Conservation (phyloP, 2,113 vertebrate genomes). For the Heptranchias perlo region DNA sequence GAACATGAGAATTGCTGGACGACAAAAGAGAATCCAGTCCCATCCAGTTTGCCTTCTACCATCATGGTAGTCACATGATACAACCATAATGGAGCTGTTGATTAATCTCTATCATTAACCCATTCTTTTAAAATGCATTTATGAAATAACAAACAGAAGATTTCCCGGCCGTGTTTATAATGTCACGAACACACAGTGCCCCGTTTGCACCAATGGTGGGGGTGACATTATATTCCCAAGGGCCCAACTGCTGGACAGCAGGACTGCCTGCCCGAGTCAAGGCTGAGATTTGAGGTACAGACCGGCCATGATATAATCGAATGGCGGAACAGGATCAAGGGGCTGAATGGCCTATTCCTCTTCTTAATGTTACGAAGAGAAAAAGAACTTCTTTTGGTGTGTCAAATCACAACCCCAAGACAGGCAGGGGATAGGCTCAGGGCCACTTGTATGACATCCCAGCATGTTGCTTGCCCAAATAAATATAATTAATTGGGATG, state of each 20-base stretch:
- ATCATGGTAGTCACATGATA: no score
- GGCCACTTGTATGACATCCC: not conserved
- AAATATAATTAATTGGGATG: not conserved
- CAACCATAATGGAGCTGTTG: no score
- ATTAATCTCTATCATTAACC: no score
- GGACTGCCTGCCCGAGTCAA: not conserved
- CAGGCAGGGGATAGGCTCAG: not conserved
- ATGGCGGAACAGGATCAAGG: not conserved
- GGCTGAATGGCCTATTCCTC: not conserved
- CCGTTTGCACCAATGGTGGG: not conserved
- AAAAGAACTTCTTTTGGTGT: not conserved
- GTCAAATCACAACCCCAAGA: not conserved
- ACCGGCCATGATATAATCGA: no score
- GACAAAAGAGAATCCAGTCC: no score
- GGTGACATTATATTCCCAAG: not conserved
- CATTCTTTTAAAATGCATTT: no score
- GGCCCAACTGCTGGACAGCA: no score
- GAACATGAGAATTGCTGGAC: no score
- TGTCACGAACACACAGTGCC: not conserved
- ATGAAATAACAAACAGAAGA: no score
- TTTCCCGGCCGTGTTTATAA: not conserved
- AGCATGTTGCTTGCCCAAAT: not conserved
- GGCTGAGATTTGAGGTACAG: no score
- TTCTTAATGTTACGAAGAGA: not conserved
- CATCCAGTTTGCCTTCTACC: no score